Evolutionary conservation across 2,888 invertebrate species (phyloP).

Genomic region (Eurytoma californica): DNA sequence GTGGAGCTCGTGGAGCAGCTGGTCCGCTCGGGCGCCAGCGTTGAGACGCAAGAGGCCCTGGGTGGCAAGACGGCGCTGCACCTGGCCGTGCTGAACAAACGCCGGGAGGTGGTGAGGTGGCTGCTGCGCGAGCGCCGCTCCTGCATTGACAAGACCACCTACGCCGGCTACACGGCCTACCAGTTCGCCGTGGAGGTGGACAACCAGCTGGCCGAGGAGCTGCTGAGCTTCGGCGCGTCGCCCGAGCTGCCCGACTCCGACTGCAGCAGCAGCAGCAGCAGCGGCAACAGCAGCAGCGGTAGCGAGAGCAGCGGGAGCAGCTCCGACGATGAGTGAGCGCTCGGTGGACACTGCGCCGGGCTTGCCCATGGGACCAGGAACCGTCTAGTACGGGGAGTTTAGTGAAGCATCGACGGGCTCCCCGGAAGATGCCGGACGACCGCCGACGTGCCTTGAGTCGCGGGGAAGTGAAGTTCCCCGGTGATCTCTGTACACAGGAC

Average conservation of each 20-base stretch:
- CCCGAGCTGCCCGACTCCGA: background rate
- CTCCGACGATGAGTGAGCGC: constrained; percentile 18
- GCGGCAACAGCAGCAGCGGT: background rate
- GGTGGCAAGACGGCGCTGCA: constrained; percentile 83
- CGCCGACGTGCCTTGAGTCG: no score
- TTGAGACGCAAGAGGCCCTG: constrained; percentile 88
- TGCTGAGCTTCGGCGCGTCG: constrained; percentile 70
- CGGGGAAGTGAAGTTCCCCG: no score
- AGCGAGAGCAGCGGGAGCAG: constrained; percentile 1
- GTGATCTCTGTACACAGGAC: no score
- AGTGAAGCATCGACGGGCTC: no score
- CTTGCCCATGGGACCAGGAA: no score
- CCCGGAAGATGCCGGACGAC: no score
- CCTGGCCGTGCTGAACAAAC: constrained; percentile 83
- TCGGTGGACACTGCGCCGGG: no score
- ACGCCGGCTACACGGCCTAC: constrained; percentile 83
- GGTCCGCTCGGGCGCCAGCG: constrained; percentile 86
- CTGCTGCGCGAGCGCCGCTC: constrained; percentile 81
- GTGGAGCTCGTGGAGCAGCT: constrained; percentile 84
- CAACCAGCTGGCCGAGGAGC: constrained; percentile 68
- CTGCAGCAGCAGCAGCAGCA: background rate
- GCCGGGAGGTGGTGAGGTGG: constrained; percentile 79
- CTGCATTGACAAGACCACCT: constrained; percentile 79
- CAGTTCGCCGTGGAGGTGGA: constrained; percentile 78
- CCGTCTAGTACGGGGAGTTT: no score